Conservation (phyloP, 2,113 vertebrate species). For the Sylvilagus bachmani region DNA sequence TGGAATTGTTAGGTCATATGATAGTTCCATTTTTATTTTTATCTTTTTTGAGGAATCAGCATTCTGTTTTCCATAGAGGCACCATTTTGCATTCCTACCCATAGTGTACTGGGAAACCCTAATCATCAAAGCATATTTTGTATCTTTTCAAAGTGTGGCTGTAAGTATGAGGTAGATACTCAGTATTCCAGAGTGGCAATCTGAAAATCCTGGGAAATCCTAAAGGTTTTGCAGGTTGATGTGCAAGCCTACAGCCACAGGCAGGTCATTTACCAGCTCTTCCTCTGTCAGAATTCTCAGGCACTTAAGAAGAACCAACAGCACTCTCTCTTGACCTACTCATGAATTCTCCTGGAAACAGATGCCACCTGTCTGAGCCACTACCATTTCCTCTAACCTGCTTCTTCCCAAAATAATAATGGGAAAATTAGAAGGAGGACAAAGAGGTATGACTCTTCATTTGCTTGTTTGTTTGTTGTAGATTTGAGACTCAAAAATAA, state of each 20-base stretch:
- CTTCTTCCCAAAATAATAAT: not conserved
- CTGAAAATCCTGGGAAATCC: not conserved
- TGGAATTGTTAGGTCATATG: not conserved
- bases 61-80: not conserved
- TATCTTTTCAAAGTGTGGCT: not conserved
- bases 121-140: slow-evolving; percentile 5
- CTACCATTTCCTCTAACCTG: not conserved
- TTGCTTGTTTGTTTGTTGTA: not conserved
- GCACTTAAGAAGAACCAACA: not conserved
- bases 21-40: slow-evolving; percentile 50
- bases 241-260: not conserved
- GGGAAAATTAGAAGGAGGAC: not conserved
- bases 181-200: not conserved
- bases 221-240: not conserved
- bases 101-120: not conserved
- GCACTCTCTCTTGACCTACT: not conserved
- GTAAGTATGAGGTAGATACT: not conserved
- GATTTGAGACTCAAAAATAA: slow-evolving; percentile 50
- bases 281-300: not conserved
- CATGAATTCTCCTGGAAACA: not conserved
- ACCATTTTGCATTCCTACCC: not conserved
- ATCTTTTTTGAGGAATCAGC: slow-evolving; percentile 29
- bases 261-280: not conserved
- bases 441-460: not conserved
- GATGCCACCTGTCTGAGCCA: not conserved